Base-by-base conservation (phyloP, 2,888 invertebrate genomes). In the Lasioglossum morio region DNA sequence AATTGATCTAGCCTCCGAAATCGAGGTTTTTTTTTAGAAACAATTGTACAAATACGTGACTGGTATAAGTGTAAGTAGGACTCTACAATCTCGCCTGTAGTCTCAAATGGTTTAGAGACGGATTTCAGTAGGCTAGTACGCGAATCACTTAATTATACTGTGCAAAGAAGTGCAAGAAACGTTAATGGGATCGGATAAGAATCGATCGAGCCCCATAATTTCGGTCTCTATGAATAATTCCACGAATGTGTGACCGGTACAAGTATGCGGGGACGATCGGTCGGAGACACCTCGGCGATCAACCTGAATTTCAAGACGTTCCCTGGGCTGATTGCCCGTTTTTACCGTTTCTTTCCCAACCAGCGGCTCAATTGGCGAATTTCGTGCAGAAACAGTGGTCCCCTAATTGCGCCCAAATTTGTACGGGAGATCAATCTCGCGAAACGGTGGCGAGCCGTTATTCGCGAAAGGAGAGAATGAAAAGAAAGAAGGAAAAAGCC, bases 381-480 rank as follows among this genome's bases (percentile, higher is more conserved):
- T 66, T 66, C 66, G 34, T 23, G 34, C 66, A 27, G 69, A 73
- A 69, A 74, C 57, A 40, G 40, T 46, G 60, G 40, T 40, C n/a
- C 60, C 70, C 27, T 82, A 57, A 66, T 72, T 66, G 34, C 57
- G 48, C 7, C 60, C 53, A 30, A 43, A 78, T 63, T 78, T 37
- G 74, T 40, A n/a, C 37, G 30, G 43, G 27, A 57, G 53, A 81
- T 75, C 43, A 81, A 86, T 85, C 84, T 73, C 46, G 40, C 30
- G 69, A 27, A 73, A 60, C 60, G n/a, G 75, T 48, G 72, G 12
- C 37, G 27, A 72, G 72, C 72, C 48, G 76, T 79, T 78, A 75
- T 48, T 27, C 4, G 57, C 19, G 74, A 60, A 53, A 72, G 57
- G 70, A 74, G 40, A 48, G 53, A 53, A 46, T 8, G 19, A 27